Conservation (phyloP, 2,888 invertebrate genomes). For the Diogma glabrata region DNA sequence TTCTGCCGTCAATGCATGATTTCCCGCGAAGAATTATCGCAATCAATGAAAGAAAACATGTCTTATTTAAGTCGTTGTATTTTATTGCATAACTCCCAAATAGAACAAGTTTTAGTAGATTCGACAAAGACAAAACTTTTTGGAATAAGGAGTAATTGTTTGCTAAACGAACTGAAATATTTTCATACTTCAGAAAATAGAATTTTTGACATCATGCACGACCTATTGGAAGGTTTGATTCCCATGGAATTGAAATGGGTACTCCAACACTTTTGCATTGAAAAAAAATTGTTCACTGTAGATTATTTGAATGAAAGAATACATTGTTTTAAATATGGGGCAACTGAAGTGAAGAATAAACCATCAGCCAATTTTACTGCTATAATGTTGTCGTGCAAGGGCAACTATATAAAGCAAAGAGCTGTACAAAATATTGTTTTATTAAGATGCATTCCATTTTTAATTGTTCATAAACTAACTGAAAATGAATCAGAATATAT, state of each 20-base stretch:
- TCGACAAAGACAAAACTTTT: too few relatives aligned
- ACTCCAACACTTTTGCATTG: background rate
- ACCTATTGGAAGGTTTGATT: background rate
- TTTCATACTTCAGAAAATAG: background rate
- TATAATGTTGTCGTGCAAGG: background rate
- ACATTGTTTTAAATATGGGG: background rate
- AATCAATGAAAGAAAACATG: too few relatives aligned
- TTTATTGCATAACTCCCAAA: too few relatives aligned
- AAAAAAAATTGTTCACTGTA: background rate
- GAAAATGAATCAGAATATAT: background rate
- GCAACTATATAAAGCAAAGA: background rate
- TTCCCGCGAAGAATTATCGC: too few relatives aligned
- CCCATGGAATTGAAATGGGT: background rate
- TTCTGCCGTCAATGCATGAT: background rate
- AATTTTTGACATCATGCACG: background rate
- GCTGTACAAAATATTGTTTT: background rate
- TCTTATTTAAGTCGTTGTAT: too few relatives aligned
- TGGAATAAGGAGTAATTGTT: too few relatives aligned
- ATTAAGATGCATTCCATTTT: background rate
- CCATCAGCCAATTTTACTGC: background rate
- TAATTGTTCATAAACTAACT: background rate
- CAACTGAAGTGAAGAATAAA: background rate
- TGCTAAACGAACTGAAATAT: background rate
- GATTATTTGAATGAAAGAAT: background rate
- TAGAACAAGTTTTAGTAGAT: too few relatives aligned